phyloP scores from a whole-genome alignment of 1,140 invertebrate genomes.

The Anthonomus grandis region DNA sequence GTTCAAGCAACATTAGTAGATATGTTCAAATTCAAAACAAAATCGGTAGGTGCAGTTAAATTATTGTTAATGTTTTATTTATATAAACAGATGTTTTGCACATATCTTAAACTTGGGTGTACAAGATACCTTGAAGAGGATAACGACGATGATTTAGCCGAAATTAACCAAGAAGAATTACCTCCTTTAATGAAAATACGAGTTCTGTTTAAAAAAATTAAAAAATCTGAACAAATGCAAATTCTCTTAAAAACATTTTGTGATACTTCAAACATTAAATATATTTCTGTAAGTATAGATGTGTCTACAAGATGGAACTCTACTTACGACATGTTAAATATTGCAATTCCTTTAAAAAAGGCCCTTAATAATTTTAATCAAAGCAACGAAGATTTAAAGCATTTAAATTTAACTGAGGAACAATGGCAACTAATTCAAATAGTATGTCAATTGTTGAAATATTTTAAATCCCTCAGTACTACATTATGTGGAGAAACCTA shows the following conservation, averaged over 20 bases:
- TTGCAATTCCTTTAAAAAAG: background rate
- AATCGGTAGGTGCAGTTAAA: too few species aligned
- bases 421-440: background rate
- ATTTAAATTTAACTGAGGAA: background rate
- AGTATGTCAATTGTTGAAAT: background rate
- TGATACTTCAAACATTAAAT: background rate
- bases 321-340: background rate
- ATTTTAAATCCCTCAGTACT: background rate
- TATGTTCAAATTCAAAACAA: too few species aligned
- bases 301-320: background rate
- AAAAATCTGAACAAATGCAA: background rate
- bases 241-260: background rate
- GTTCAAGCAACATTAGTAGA: background rate
- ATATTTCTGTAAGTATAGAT: background rate
- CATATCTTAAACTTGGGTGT: slow-evolving; percentile 2
- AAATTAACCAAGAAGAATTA: background rate
- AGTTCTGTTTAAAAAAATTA: background rate
- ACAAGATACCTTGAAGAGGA: background rate
- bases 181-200: background rate
- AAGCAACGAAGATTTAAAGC: background rate
- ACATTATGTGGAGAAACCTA: background rate
- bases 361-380: background rate
- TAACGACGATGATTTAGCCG: background rate
- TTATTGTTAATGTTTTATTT: too few species aligned
- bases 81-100: background rate